Evolutionary conservation across 2,888 invertebrate genomes (phyloP), one percentile per base, ranked within the genome.

Genomic region (Lypha dubia): DNA sequence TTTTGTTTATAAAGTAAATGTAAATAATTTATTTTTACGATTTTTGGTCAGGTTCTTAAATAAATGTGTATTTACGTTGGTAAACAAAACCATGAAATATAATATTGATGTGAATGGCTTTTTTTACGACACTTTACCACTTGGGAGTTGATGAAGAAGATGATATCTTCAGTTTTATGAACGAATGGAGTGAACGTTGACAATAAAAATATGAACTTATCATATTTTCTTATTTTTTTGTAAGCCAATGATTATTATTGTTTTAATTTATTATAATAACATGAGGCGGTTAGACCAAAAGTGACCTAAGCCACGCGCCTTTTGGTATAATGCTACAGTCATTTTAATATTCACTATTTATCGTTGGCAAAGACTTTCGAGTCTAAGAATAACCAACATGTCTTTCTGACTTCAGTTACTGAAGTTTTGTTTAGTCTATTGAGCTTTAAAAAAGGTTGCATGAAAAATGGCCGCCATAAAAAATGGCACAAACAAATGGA

Each of bases 11-110:
- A 6, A 24, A 13, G 32, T 32, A 35, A 58, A 58, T 35, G 35
- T 15, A 62, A 70, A 62, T 22, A 24, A 53, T 38, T n/a, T n/a
- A n/a, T 79, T 73, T 73, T 71, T 71, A 79, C 49, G 46, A 65
- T 65, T 65, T 70, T 65, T 73, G 56, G 65, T 22, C 73, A 79
- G 73, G 58, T 73, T 73, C 65, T 79, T 79, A 73, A 79, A 73
- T 65, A 49, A 41, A 63, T 41, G 17, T 62, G 15, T 53, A 70
- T 38, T 41, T 41, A 9, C 41, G 20, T 62, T 62, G n/a, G 17
- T 5, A 24, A 13, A 53, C 53, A 56, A 70, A 56, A 24, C 11
- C 53, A 28, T 41, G 17, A 28, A 11, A n/a, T 22, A 70, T 6
- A 56, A 56, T 70, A 24, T 67, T 15, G 17, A 15, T 67, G 51